Evolutionary conservation across 2,113 vertebrate genomes (phyloP).

Genomic region (Haplochromis burtoni): DNA sequence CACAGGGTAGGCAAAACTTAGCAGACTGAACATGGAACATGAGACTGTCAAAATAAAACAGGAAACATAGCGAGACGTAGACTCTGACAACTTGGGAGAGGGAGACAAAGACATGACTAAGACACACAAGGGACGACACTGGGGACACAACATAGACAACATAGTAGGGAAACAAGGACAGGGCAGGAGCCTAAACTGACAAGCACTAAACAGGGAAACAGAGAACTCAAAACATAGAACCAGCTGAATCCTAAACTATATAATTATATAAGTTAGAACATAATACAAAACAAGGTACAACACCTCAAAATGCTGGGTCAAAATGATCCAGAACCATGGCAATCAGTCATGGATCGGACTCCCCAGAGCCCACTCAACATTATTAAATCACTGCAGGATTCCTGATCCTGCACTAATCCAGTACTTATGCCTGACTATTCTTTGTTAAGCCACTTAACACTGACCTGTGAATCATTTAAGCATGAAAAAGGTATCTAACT

Average conservation of each 20-base stretch:
- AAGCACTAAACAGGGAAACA: background rate
- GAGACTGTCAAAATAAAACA: background rate
- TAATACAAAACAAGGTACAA: background rate
- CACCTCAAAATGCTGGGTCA: background rate
- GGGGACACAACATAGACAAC: background rate
- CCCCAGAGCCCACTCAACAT: background rate
- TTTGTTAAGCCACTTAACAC: background rate
- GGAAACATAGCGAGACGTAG: background rate
- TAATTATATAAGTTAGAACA: background rate
- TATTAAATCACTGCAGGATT: background rate
- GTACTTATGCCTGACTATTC: background rate
- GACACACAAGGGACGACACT: background rate
- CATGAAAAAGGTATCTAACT: background rate
- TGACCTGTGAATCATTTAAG: background rate
- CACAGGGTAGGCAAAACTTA: background rate
- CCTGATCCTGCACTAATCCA: background rate
- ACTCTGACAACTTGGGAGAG: background rate
- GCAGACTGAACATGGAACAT: background rate
- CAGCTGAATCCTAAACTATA: background rate
- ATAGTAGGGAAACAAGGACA: background rate
- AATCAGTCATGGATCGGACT: background rate
- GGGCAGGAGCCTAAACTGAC: background rate
- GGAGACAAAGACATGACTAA: background rate
- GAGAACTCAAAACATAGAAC: background rate
- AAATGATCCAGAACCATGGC: background rate